Evolutionary conservation across 2,888 invertebrate genomes (phyloP), one percentile per base, ranked within the genome.

Genomic region (Drosophila demipolita): DNA sequence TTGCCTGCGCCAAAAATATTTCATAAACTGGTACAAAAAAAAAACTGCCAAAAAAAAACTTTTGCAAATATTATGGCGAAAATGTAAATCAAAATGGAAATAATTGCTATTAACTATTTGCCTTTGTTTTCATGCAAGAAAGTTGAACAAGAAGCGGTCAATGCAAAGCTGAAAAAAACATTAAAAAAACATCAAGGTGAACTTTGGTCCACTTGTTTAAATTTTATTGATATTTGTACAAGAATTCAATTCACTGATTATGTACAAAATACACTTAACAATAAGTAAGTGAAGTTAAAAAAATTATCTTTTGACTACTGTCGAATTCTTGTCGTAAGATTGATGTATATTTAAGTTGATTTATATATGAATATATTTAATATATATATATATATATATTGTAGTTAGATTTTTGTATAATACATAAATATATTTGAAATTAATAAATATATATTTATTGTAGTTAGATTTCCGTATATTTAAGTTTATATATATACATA

Each of bases 41-140:
- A 60, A 54, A 58, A 48, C 36, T 33, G 61, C 32, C 26, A 42
- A 59, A 61, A 58, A 66, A 29, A 29, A 73, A 33, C 61, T 78
- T 78, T 62, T 62, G 3, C 23, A 78, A 78, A 78, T 78, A 78
- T 78, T 78, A 78, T 66, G 62, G 66, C 62, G 48, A 65, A 75
- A 78, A 78, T 71, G 66, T 78, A 78, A 80, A 71, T 80, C 71
- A 69, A 78, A 77, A 78, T 80, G 68, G 68, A 77, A 80, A 80
- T 78, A 75, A 78, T 80, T 78, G 71, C 74, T 61, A 48, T 40
- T 48, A 80, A 78, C 75, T 80, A 71, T 80, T 80, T 77, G 65
- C 67, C 54, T 58, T 72, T 79, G 62, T 68, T 66, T 54, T 36
- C n/a, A 45, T 52, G 58, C 45, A 23, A 45, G 36, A 38, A 36